A percentile compares a stretch with the other conserved stretches of the same genome.
Conservation (phyloP, 2,113 vertebrate genomes). For the Myiozetetes cayanensis region DNA sequence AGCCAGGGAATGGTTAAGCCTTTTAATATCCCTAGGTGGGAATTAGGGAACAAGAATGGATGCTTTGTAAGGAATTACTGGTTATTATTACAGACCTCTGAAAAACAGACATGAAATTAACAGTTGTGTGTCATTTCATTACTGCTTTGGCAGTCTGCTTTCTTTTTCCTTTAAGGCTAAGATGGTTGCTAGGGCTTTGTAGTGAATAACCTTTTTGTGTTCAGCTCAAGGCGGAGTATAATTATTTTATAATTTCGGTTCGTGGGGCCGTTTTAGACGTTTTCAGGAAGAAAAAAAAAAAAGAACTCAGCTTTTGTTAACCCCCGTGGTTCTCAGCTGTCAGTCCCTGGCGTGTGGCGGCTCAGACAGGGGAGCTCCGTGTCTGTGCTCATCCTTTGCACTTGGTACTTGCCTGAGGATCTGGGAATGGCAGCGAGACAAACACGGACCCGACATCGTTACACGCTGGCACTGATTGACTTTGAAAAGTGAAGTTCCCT, state of each 20-base stretch:
- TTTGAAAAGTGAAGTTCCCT: not conserved
- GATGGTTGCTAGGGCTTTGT: slow-evolving; percentile 64
- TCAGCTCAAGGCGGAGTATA: slow-evolving; percentile 45
- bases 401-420: not conserved
- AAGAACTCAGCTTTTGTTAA: slow-evolving; percentile 14
- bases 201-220: slow-evolving; percentile 69
- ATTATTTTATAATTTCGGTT: slow-evolving; percentile 70
- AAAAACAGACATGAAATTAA: slow-evolving; percentile 71
- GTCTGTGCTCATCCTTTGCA: not conserved
- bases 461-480: not conserved
- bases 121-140: slow-evolving; percentile 65
- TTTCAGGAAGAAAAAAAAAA: not conserved
- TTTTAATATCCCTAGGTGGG: slow-evolving; percentile 51
- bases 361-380: not conserved
- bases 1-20: slow-evolving; percentile 34
- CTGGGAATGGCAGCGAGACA: not conserved
- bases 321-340: not conserved
- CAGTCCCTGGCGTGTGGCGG: not conserved
- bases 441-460: not conserved
- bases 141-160: slow-evolving; percentile 62
- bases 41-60: slow-evolving; percentile 49
- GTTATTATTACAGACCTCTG: slow-evolving; percentile 69
- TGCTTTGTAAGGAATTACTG: slow-evolving; percentile 69
- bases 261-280: slow-evolving; percentile 31
- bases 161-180: slow-evolving; percentile 39